Evolutionary conservation across 2,113 vertebrate species (phyloP), one percentile per base, ranked within the genome.

Genomic region (Centropristis striata): DNA sequence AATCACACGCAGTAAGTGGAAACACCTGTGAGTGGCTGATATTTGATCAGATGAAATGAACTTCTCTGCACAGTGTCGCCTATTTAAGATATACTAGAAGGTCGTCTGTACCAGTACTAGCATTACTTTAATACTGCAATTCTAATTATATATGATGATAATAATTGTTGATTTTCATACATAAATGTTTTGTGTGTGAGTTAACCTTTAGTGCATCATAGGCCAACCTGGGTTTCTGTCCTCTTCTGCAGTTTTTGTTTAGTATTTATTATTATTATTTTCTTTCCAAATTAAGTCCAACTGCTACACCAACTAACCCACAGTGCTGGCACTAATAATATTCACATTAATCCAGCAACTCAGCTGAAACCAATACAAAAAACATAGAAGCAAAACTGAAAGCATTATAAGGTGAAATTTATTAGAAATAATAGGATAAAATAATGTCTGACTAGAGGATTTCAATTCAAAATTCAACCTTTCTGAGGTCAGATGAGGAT

Each of bases 1-100:
- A 0, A 60, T 69, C 61, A 51, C n/a, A n/a, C n/a, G n/a, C 5
- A 25, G 4, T 71, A 59, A 84, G 42, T 63, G 50, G 4, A 71
- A 75, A 49, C 80, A 80, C n/a, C 68, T 67, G 63, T 10, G 25
- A 32, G 32, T 4, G 32, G n/a, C n/a, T n/a, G n/a, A n/a, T n/a
- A n/a, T n/a, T 32, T 32, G 4, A 32, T 32, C 6, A n/a, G n/a
- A n/a, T n/a, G n/a, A n/a, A n/a, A n/a, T n/a, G n/a, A n/a, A n/a
- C n/a, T n/a, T n/a, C n/a, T n/a, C n/a, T n/a, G n/a, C n/a, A 32
- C 50, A 4, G 28, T 14, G n/a, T 46, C 0, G 16, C 28, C 28
- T 23, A 6, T 9, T 41, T 51, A 6, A 50, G 23, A 64, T 15
- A 32, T 44, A 18, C 5, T 6, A 3, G 41, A 47, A 14, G 3